Conservation (phyloP, 2,113 vertebrate genomes). For the Eptesicus fuscus region DNA sequence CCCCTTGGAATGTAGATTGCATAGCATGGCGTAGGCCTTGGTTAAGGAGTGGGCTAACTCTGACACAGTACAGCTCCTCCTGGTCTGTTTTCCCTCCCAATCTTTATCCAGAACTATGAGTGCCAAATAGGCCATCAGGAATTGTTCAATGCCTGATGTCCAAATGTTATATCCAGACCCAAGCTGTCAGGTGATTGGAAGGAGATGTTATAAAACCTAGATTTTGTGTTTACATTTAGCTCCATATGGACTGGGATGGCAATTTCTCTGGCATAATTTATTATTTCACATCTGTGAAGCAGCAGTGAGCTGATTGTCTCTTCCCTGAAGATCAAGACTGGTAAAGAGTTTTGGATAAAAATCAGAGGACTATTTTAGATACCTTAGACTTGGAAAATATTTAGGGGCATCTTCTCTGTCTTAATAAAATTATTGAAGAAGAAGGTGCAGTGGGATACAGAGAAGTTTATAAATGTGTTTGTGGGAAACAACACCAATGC, state of each 20-base stretch:
- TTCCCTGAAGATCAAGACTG: constrained; percentile 1
- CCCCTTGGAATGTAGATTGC: background rate
- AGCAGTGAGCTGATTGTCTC: background rate
- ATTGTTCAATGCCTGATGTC: constrained; percentile 24
- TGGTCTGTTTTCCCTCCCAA: background rate
- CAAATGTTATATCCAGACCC: constrained; percentile 33
- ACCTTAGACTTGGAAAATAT: background rate
- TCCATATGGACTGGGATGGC: constrained; percentile 13
- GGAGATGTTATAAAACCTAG: constrained; percentile 34
- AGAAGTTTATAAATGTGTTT: background rate
- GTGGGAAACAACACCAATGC: background rate
- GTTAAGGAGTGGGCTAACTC: background rate
- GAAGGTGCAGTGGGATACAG: background rate
- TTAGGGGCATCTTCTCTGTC: background rate
- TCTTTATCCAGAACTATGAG: background rate
- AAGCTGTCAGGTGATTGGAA: constrained; percentile 38
- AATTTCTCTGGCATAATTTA: constrained; percentile 41
- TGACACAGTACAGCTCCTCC: background rate
- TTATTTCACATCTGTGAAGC: constrained; percentile 61
- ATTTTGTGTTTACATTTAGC: constrained; percentile 48
- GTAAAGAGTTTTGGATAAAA: constrained; percentile 45
- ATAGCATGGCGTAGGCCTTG: background rate
- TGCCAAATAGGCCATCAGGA: constrained; percentile 32
- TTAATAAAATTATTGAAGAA: background rate
- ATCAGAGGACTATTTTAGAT: constrained; percentile 13